Evolutionary conservation across 2,113 vertebrate genomes (phyloP).

Genomic region (Leptodactylus fuscus): DNA sequence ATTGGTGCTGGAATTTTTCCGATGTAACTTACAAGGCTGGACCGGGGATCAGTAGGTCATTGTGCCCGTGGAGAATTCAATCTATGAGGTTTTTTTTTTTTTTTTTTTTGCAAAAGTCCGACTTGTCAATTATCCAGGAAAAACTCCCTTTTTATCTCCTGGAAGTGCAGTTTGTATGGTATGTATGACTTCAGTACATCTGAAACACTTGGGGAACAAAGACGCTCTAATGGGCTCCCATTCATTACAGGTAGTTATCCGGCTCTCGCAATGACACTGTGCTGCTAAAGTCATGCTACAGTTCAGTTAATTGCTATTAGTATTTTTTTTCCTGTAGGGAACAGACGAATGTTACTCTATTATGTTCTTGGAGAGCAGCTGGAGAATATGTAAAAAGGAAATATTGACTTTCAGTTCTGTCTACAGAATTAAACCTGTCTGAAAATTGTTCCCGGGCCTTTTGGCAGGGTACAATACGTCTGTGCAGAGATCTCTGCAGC

Average conservation of each 20-base stretch:
- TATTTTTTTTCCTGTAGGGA: constrained; percentile 48
- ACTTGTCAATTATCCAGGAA: not conserved
- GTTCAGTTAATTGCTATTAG: constrained; percentile 54
- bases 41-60: not conserved
- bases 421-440: constrained; percentile 33
- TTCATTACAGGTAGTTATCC: constrained; percentile 46
- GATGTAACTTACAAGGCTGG: not conserved
- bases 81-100: too few species aligned
- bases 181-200: constrained; percentile 3
- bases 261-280: constrained; percentile 18
- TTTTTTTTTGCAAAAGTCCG: not conserved
- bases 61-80: not conserved
- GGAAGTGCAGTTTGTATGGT: not conserved
- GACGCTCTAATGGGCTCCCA: constrained; percentile 42
- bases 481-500: not conserved
- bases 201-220: constrained; percentile 47
- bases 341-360: constrained; percentile 29
- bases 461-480: not conserved
- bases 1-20: not conserved
- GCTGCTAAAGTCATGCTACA: constrained; percentile 8
- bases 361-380: constrained; percentile 54
- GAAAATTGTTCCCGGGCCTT: not conserved
- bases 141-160: constrained; percentile 14
- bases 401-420: constrained; percentile 42
- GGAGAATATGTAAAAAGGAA: constrained; percentile 49